phyloP scores from a whole-genome alignment of 2,797 vertebrate species.

The Lepus townsendii region DNA sequence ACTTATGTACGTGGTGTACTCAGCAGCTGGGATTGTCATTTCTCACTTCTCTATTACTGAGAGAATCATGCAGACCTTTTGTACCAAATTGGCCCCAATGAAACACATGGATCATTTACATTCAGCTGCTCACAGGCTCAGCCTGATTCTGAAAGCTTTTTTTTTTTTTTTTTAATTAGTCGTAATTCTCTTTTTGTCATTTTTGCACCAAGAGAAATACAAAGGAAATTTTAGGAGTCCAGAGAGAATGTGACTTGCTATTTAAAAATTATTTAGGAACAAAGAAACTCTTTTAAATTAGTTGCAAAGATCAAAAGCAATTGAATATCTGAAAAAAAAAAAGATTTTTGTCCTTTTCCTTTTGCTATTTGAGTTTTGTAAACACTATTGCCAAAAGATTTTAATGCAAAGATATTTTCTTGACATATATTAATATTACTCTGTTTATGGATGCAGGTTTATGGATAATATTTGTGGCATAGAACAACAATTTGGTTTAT shows the following conservation, averaged over 20 bases:
- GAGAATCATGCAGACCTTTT: not conserved
- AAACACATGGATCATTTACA: conserved; percentile 33
- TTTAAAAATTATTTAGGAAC: conserved; percentile 27
- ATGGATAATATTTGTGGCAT: conserved; percentile 47
- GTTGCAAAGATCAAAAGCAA: not conserved
- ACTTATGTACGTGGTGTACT: not conserved
- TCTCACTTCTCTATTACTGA: not conserved
- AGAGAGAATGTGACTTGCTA: not conserved
- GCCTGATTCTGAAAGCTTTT: conserved; percentile 22
- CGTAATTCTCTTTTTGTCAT: not conserved
- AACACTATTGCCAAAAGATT: not conserved
- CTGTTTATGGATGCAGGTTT: not conserved
- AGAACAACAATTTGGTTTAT: conserved; percentile 21
- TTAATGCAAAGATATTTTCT: conserved; percentile 45
- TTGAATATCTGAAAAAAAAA: not conserved
- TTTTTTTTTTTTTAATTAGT: not conserved
- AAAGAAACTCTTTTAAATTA: not conserved
- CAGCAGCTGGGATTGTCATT: not conserved
- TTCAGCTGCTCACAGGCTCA: not conserved
- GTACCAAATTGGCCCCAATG: conserved; percentile 20
- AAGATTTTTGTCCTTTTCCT: conserved; percentile 22
- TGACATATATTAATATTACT: not conserved
- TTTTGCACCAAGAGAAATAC: not conserved
- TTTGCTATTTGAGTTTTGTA: not conserved
- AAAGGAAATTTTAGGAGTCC: not conserved